Percentiles rank a stretch among this genome's conserved stretches.
Evolutionary conservation across 2,113 vertebrate genomes (phyloP).

Genomic region (Hippocampus abdominalis): DNA sequence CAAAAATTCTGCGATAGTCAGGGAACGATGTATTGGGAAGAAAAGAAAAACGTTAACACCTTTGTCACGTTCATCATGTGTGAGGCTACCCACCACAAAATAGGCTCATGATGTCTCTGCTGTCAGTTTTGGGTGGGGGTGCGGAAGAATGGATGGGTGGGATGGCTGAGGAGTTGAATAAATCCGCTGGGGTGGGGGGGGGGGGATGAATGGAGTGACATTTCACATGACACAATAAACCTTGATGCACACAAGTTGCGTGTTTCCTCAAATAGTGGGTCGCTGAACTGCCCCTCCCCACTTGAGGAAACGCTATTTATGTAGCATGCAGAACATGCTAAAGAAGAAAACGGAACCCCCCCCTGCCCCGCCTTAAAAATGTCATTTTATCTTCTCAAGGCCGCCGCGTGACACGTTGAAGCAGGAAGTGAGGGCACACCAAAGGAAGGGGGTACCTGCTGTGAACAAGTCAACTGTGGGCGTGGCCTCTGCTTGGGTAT

Average conservation of each 20-base stretch:
- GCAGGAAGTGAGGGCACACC: slow-evolving; percentile 30
- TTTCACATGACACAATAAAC: slow-evolving; percentile 17
- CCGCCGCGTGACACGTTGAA: slow-evolving; percentile 32
- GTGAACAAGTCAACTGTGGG: slow-evolving; percentile 92
- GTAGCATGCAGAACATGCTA: slow-evolving; percentile 45
- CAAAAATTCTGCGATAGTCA: no score
- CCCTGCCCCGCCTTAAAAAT: not conserved
- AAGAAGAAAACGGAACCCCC: slow-evolving; percentile 12
- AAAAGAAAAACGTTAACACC: not conserved
- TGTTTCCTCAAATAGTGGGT: not conserved
- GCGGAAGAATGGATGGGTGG: slow-evolving; percentile 75
- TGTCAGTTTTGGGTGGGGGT: slow-evolving; percentile 84
- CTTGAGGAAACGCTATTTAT: slow-evolving; percentile 15
- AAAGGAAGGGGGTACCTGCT: slow-evolving; percentile 78
- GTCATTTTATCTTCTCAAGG: slow-evolving; percentile 24
- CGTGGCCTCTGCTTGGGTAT: slow-evolving; percentile 78
- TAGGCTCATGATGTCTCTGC: slow-evolving; percentile 87
- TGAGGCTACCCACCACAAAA: slow-evolving; percentile 91
- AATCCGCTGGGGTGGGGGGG: slow-evolving; percentile 67
- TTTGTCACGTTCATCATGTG: not conserved
- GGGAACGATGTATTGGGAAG: not conserved
- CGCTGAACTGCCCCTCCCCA: not conserved
- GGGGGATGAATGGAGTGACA: slow-evolving; percentile 61
- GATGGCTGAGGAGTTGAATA: slow-evolving; percentile 82
- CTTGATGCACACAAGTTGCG: slow-evolving; percentile 7